phyloP scores from a whole-genome alignment of 37 sponge, comb jelly and placozoan genomes.

The Ephydatia muelleri region DNA sequence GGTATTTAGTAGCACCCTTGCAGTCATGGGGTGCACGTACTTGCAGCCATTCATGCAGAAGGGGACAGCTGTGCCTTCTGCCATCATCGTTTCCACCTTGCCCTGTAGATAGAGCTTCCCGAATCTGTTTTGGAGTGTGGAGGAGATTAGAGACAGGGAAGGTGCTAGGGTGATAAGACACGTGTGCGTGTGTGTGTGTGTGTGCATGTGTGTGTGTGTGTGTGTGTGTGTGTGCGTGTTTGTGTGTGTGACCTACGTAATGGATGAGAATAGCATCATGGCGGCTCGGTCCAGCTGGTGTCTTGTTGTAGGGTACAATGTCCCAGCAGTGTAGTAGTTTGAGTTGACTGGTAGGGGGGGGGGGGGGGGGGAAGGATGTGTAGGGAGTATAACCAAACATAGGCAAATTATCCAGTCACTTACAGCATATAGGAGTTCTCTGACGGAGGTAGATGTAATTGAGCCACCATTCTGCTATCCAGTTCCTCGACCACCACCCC shows the following conservation, averaged over 20 bases:
- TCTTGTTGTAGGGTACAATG: not conserved
- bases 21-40: not conserved
- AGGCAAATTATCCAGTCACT: constrained; percentile 29
- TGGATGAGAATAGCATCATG: constrained; percentile 5
- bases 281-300: constrained; percentile 65
- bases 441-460: constrained; percentile 70
- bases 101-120: not conserved
- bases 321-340: constrained; percentile 63
- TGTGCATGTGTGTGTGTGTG: constrained; percentile 32
- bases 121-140: not conserved
- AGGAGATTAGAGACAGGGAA: constrained; percentile 3
- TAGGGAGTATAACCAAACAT: not conserved
- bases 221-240: constrained; percentile 19
- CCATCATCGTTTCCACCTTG: constrained; percentile 39
- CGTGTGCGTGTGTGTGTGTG: constrained; percentile 48
- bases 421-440: constrained; percentile 63
- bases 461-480: constrained; percentile 69
- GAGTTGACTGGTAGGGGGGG: constrained; percentile 54
- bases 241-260: constrained; percentile 17
- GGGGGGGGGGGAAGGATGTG: not conserved
- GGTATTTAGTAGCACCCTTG: not conserved
- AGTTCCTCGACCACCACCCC: constrained; percentile 57
- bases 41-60: constrained; percentile 41
- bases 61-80: constrained; percentile 26
- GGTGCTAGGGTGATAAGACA: not conserved